Evolutionary conservation across 2,888 invertebrate genomes (phyloP).

Genomic region (Stenotaenia linearis): DNA sequence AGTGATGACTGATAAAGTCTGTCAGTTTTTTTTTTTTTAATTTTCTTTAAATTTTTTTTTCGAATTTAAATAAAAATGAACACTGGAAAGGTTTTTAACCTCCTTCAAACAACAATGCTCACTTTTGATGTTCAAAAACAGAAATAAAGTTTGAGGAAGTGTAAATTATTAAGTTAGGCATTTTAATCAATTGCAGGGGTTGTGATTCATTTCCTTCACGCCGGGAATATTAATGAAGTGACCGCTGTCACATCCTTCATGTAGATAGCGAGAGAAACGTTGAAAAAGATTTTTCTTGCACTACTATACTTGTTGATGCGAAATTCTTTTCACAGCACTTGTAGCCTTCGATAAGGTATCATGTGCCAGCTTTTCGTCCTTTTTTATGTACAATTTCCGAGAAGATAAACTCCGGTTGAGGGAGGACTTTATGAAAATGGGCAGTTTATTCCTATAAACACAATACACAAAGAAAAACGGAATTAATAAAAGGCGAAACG

Average conservation of each 20-base stretch:
- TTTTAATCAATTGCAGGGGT: constrained; percentile 2
- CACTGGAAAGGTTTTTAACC: neutral
- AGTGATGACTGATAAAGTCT: constrained; percentile 26
- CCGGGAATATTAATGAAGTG: neutral
- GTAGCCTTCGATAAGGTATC: constrained; percentile 2
- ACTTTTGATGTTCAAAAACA: too few relatives aligned
- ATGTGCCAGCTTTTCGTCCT: constrained; percentile 1
- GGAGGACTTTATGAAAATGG: too few relatives aligned
- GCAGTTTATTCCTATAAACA: too few relatives aligned
- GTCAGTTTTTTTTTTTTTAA: neutral
- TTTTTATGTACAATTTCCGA: neutral
- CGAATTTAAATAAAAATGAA: neutral
- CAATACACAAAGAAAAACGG: too few relatives aligned
- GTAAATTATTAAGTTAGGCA: neutral
- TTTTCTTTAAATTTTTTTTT: neutral
- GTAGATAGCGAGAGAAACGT: neutral
- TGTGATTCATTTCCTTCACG: constrained; percentile 14
- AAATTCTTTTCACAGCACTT: constrained; percentile 4
- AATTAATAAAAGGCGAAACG: too few relatives aligned
- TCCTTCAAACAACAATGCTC: neutral
- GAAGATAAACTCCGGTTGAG: neutral
- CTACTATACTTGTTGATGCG: neutral
- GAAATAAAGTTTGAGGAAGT: neutral
- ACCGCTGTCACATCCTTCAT: constrained; percentile 14
- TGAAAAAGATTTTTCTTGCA: neutral